A percentile compares a stretch with the other conserved stretches of the same genome.
These are phyloP conservation scores for Apodemus speciosus DNA, from an alignment of 2,113 vertebrate species.

Conservation along the genomic window DNA sequence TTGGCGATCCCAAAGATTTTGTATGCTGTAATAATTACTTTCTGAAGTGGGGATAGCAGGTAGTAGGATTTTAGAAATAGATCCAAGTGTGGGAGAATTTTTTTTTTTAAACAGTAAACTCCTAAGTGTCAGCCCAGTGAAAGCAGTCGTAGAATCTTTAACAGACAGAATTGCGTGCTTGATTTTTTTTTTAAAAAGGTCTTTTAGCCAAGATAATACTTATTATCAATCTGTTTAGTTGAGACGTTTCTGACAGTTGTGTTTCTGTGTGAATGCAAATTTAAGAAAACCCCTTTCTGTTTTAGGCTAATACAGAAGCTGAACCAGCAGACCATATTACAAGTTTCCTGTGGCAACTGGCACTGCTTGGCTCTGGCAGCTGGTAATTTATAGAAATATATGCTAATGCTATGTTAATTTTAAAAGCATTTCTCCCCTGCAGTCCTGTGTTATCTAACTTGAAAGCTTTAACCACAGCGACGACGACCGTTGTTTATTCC, in stretches of 20 bases:
- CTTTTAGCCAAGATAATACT: conserved; percentile 25
- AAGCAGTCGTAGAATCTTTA: conserved; percentile 12
- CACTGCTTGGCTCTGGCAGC: conserved; percentile 97
- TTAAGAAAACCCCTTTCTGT: conserved; percentile 51
- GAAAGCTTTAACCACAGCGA: not conserved
- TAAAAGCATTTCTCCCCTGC: not conserved
- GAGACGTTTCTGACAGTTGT: not conserved
- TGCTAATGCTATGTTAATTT: conserved; percentile 24
- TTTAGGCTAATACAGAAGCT: conserved; percentile 95
- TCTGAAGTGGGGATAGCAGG: not conserved
- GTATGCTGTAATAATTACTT: not conserved
- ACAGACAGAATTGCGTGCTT: not conserved
- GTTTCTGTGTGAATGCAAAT: conserved; percentile 12
- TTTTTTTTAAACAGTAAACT: not conserved
- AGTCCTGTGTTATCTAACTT: conserved; percentile 1
- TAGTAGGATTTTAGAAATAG: not conserved
- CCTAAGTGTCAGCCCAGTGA: not conserved
- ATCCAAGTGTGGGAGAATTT: not conserved
- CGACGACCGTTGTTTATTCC: not conserved
- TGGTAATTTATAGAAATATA: conserved; percentile 86
- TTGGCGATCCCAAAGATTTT: not conserved
- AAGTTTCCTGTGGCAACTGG: conserved; percentile 97
- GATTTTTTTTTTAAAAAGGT: not conserved
- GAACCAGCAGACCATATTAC: conserved; percentile 94
- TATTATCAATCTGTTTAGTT: not conserved